phyloP scores from a whole-genome alignment of 2,113 vertebrate species.

The Prolemur simus region DNA sequence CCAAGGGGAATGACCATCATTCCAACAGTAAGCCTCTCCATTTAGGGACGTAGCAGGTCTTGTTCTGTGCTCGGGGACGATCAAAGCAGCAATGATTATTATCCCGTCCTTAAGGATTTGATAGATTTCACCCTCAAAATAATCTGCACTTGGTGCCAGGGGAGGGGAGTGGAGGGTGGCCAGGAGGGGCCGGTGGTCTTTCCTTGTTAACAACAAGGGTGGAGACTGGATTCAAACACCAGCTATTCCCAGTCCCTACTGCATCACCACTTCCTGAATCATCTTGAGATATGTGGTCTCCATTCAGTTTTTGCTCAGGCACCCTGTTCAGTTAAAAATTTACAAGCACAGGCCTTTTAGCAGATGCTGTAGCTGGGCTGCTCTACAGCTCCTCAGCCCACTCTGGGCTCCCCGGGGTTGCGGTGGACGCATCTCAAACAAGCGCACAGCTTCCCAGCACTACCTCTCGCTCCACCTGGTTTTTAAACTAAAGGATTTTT shows the following conservation, averaged over 20 bases:
- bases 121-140: not conserved
- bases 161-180: too few species aligned
- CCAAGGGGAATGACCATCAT: not conserved
- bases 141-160: not conserved
- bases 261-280: not conserved
- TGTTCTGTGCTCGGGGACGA: not conserved
- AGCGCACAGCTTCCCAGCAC: not conserved
- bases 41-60: not conserved
- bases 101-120: not conserved
- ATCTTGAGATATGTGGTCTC: not conserved
- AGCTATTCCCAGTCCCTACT: not conserved
- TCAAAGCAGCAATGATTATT: not conserved
- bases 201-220: not conserved
- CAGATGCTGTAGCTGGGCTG: not conserved
- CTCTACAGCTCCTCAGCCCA: not conserved
- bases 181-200: not conserved
- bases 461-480: not conserved
- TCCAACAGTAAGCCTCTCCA: not conserved
- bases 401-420: not conserved
- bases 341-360: not conserved
- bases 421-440: not conserved
- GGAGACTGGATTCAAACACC: not conserved
- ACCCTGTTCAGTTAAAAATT: not conserved
- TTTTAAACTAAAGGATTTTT: not conserved
- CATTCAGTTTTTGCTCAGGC: not conserved